Evolutionary conservation across 1,140 invertebrate species (phyloP).

Genomic region (Acarapis woodi): DNA sequence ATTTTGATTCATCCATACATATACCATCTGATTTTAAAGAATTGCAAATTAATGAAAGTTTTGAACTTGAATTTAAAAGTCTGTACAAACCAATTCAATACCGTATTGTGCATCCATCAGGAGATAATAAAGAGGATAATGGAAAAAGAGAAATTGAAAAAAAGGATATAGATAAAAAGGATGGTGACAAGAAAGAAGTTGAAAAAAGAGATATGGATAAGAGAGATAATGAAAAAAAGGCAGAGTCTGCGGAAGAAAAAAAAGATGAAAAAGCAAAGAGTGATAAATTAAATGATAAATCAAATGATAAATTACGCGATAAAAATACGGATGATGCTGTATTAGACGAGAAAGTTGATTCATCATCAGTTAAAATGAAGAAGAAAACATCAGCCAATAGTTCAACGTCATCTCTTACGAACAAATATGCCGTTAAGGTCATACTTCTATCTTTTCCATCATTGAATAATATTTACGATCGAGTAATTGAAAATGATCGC

Average conservation of each 20-base stretch:
- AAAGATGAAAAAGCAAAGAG: neutral
- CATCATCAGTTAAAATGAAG: neutral
- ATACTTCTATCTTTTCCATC: constrained; percentile 7
- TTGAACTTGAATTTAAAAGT: constrained; percentile 1
- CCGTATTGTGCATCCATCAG: constrained; percentile 3
- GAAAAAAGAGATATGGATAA: constrained; percentile 1
- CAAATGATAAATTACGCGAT: neutral
- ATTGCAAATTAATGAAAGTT: constrained; percentile 2
- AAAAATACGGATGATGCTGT: neutral
- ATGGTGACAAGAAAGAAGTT: too few relatives aligned
- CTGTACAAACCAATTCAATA: constrained; percentile 8
- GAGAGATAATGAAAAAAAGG: neutral
- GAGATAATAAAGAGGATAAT: neutral
- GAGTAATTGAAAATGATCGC: constrained; percentile 6
- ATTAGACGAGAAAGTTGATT: too few relatives aligned
- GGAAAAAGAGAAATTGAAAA: neutral
- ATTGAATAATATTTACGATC: constrained; percentile 6
- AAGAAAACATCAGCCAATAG: neutral
- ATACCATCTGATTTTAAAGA: constrained; percentile 9
- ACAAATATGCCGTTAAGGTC: constrained; percentile 9
- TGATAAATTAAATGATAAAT: too few relatives aligned
- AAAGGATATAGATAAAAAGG: neutral
- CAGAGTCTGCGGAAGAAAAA: neutral
- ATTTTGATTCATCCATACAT: constrained; percentile 3
- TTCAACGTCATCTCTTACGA: neutral